Evolutionary conservation across 1,140 invertebrate genomes (phyloP).

Genomic region (Pogonognathellus flavescens): DNA sequence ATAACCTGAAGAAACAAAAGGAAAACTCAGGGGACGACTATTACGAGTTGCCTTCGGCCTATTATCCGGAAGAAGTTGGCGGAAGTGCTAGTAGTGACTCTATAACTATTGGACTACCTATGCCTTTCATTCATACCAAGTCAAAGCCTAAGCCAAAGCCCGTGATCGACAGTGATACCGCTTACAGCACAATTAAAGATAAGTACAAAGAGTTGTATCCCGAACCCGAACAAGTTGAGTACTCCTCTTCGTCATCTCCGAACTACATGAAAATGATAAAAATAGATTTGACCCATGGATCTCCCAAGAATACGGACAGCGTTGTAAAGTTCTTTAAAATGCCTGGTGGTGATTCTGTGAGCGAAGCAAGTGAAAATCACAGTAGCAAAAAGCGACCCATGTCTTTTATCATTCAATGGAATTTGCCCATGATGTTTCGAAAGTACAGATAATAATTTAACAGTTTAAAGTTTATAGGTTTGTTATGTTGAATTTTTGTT

Average conservation of each 20-base stretch:
- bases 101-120: slow-evolving; percentile 3
- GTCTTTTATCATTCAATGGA: slow-evolving; percentile 17
- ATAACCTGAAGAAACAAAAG: background rate
- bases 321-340: slow-evolving; percentile 34
- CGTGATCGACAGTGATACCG: background rate
- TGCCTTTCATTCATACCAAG: background rate
- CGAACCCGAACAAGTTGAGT: background rate
- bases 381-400: slow-evolving; percentile 7
- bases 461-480: too few relatives aligned
- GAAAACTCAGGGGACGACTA: background rate
- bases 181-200: background rate
- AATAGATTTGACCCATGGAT: slow-evolving; percentile 3
- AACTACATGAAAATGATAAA: slow-evolving; percentile 20
- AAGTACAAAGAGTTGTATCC: background rate
- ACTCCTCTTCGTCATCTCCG: background rate
- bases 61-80: background rate
- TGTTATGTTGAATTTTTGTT: too few relatives aligned
- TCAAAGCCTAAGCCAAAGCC: background rate
- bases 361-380: background rate
- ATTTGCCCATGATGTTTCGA: slow-evolving; percentile 27
- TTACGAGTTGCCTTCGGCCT: background rate
- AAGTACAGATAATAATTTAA: background rate
- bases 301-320: background rate
- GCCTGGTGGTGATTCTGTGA: background rate
- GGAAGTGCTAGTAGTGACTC: background rate